Conservation (phyloP, 2,888 invertebrate species). For the Xestobium rufovillosum region DNA sequence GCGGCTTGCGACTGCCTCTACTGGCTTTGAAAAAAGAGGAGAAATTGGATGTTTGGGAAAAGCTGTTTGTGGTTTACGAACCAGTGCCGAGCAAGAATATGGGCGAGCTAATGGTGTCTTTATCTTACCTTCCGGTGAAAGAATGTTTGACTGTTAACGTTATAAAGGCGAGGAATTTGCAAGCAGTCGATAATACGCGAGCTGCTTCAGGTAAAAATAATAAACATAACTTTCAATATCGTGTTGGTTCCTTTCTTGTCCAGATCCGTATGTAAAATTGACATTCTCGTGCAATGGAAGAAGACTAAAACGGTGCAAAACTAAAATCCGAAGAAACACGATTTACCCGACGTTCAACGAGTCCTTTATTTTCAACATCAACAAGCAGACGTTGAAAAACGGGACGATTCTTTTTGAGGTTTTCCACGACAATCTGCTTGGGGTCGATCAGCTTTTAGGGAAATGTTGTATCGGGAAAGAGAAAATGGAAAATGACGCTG, state of each 20-base stretch:
- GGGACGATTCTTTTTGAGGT: conserved; percentile 53
- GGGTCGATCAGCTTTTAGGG: conserved; percentile 51
- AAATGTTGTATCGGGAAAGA: conserved; percentile 15
- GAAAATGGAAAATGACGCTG: too few species aligned
- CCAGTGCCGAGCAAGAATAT: conserved; percentile 44
- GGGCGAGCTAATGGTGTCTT: conserved; percentile 51
- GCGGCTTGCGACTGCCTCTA: conserved; percentile 52
- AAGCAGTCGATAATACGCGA: conserved; percentile 42
- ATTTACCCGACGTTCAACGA: conserved; percentile 49
- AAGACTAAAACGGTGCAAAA: conserved; percentile 46
- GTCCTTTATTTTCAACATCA: conserved; percentile 45
- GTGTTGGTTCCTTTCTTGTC: conserved; percentile 21
- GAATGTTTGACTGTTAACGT: not conserved
- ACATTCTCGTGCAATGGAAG: conserved; percentile 42
- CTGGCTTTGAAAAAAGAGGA: conserved; percentile 50
- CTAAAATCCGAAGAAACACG: conserved; percentile 45
- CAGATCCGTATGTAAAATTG: conserved; percentile 48
- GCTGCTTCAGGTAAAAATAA: conserved; percentile 35
- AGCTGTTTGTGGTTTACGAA: conserved; percentile 47
- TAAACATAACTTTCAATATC: not conserved
- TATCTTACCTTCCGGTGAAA: conserved; percentile 47
- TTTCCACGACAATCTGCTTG: conserved; percentile 54
- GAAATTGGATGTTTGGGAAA: conserved; percentile 51
- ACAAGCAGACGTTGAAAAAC: conserved; percentile 49
- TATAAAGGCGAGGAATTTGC: conserved; percentile 47